Conservation (phyloP, 2,113 vertebrate genomes). For the Clinocottus analis region DNA sequence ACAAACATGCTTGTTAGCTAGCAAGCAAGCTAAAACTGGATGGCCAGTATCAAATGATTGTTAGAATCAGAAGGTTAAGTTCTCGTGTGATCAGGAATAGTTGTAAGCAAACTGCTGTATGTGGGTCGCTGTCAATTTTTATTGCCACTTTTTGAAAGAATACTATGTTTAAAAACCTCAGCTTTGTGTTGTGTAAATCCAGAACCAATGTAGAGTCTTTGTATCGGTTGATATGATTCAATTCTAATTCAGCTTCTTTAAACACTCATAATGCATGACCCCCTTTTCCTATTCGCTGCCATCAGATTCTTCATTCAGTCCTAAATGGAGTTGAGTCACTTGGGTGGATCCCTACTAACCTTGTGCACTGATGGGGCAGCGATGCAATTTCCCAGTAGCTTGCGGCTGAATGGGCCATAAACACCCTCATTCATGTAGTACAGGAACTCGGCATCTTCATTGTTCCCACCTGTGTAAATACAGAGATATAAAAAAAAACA, state of each 20-base stretch:
- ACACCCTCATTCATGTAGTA: constrained; percentile 98
- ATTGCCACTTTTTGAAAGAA: neutral
- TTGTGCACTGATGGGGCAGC: constrained; percentile 89
- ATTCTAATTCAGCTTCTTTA: neutral
- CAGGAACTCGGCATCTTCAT: constrained; percentile 88
- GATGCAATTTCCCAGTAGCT: constrained; percentile 86
- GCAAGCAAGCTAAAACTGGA: neutral
- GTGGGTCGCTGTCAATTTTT: neutral
- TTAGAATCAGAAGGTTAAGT: neutral
- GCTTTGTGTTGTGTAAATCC: constrained; percentile 5
- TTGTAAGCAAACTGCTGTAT: neutral
- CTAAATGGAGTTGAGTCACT: constrained; percentile 25
- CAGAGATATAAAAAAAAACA: constrained; percentile 26
- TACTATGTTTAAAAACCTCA: neutral
- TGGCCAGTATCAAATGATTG: neutral
- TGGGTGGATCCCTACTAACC: constrained; percentile 80
- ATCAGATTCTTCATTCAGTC: constrained; percentile 35
- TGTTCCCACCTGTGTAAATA: constrained; percentile 83
- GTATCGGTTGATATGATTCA: neutral
- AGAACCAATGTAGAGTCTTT: neutral
- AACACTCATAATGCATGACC: constrained; percentile 22
- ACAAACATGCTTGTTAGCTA: neutral
- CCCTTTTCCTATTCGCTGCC: neutral
- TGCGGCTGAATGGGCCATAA: constrained; percentile 95
- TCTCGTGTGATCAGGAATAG: neutral